These are phyloP conservation scores for Malaclemys terrapin DNA, from an alignment of 2,113 vertebrate species.

Conservation along the genomic window DNA sequence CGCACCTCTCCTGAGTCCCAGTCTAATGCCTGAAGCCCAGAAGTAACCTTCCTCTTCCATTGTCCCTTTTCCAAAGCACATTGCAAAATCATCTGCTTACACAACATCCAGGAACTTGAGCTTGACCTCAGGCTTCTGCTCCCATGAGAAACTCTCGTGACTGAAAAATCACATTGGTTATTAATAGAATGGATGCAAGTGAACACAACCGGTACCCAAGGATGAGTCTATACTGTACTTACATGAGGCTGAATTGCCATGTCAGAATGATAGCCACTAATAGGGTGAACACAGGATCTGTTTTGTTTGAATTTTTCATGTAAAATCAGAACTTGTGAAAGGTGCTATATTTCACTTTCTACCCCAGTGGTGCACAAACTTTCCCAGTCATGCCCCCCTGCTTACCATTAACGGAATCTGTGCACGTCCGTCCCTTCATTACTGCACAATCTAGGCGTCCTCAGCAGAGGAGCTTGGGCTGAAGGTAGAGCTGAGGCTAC, in stretches of 20 bases:
- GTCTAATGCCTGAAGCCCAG: background rate
- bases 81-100: background rate
- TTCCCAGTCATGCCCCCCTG: too few relatives aligned
- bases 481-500: too few relatives aligned
- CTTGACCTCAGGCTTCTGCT: background rate
- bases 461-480: too few relatives aligned
- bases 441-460: too few relatives aligned
- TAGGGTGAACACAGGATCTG: fast-evolving
- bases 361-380: too few relatives aligned
- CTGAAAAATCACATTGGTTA: background rate
- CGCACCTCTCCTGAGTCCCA: background rate
- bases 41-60: fast-evolving
- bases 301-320: background rate
- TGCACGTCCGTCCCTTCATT: too few relatives aligned
- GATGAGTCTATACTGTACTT: background rate
- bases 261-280: background rate
- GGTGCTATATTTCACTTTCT: fast-evolving
- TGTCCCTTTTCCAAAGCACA: background rate
- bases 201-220: background rate
- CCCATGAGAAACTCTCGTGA: background rate
- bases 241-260: background rate
- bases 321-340: background rate
- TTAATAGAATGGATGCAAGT: background rate
- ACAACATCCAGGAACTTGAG: background rate
- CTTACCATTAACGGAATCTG: too few relatives aligned